A percentile compares a stretch with the other conserved stretches of the same genome.
Evolutionary conservation across 2,888 invertebrate species (phyloP).

Genomic region (Standfussiana lucernea): DNA sequence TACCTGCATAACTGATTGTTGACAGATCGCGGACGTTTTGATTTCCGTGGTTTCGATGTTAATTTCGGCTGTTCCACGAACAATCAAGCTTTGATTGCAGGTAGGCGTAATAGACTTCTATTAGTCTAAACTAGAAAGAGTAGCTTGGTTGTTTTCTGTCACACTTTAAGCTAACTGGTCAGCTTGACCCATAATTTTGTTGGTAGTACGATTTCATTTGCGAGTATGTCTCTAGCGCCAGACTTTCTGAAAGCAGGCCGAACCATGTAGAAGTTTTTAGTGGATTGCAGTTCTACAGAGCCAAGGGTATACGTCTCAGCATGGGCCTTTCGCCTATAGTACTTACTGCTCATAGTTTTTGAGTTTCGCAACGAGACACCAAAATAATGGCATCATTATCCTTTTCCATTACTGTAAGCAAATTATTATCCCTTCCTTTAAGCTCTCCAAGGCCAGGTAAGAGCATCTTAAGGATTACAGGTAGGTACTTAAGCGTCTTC

Average conservation of each 20-base stretch:
- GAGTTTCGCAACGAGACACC: not conserved
- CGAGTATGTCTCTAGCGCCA: not conserved
- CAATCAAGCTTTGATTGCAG: not conserved
- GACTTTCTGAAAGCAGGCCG: not conserved
- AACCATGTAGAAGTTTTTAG: too few species aligned
- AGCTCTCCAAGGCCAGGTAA: constrained; percentile 23
- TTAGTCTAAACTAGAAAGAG: not conserved
- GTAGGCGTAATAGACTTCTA: not conserved
- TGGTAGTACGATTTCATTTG: not conserved
- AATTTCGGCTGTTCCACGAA: not conserved
- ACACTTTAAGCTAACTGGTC: not conserved
- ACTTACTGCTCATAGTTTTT: not conserved
- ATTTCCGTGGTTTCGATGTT: not conserved
- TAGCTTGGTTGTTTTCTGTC: not conserved
- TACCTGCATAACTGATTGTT: constrained; percentile 45
- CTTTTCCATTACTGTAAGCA: constrained; percentile 2
- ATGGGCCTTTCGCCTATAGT: too few species aligned
- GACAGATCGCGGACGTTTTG: constrained; percentile 24
- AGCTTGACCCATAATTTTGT: not conserved
- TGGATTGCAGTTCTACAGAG: not conserved
- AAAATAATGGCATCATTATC: constrained; percentile 13
- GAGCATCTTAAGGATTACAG: constrained; percentile 19
- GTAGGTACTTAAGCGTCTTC: constrained; percentile 38
- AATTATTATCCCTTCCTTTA: constrained; percentile 17
- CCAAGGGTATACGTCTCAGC: not conserved